phyloP scores from a whole-genome alignment of 2,113 vertebrate genomes.

The pig (Sus scrofa) region DNA sequence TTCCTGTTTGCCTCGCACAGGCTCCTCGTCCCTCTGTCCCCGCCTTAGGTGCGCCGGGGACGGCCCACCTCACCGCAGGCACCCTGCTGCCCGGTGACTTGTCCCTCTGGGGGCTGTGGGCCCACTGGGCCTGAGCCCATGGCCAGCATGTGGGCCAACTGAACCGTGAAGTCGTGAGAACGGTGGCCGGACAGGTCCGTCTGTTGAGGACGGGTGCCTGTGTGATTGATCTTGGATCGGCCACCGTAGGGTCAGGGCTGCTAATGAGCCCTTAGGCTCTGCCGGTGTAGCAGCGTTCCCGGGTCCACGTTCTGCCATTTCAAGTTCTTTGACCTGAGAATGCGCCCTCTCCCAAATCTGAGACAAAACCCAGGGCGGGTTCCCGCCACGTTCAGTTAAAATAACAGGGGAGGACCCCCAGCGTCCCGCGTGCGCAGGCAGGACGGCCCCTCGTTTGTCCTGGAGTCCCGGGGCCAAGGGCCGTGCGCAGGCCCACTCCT shows the following conservation, averaged over 20 bases:
- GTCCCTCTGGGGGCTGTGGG: neutral
- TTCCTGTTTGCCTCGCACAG: neutral
- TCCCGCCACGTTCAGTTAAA: neutral
- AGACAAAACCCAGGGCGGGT: neutral
- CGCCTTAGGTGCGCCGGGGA: too few relatives aligned
- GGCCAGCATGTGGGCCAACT: neutral
- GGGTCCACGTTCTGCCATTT: rapidly evolving
- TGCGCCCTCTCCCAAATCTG: neutral
- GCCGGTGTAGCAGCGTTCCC: too few relatives aligned
- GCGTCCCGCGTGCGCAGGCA: neutral
- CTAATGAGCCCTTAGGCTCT: too few relatives aligned
- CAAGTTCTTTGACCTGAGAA: neutral
- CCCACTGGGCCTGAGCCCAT: neutral
- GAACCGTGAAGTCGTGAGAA: rapidly evolving
- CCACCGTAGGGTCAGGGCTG: too few relatives aligned
- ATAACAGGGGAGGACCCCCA: neutral
- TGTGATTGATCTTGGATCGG: neutral
- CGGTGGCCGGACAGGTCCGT: neutral
- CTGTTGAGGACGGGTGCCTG: rapidly evolving
- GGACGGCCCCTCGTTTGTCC: neutral
- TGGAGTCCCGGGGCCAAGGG: neutral
- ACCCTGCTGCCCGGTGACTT: neutral
- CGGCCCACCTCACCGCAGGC: neutral
- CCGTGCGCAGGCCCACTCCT: neutral
- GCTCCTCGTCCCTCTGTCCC: neutral